Conservation (phyloP, 2,797 vertebrate genomes). For the Pipistrellus nathusii region DNA sequence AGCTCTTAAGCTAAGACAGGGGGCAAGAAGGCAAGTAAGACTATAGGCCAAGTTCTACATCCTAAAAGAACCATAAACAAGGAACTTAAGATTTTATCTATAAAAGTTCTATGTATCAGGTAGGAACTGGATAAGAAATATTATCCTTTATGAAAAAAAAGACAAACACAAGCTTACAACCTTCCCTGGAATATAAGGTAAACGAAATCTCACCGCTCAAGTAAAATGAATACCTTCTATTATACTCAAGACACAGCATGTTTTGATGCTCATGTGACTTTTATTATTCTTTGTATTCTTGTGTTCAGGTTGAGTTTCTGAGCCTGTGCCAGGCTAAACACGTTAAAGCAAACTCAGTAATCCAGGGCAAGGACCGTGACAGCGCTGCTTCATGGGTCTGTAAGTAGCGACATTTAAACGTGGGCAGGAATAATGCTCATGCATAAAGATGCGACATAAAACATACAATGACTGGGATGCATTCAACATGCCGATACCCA, state of each 20-base stretch:
- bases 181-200: neutral
- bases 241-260: neutral
- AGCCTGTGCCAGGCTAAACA: neutral
- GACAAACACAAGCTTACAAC: neutral
- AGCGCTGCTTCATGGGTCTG: neutral
- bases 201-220: neutral
- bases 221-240: slow-evolving; percentile 18
- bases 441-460: neutral
- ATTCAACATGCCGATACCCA: neutral
- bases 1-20: neutral
- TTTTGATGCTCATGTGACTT: slow-evolving; percentile 1
- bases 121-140: neutral
- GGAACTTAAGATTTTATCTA: neutral
- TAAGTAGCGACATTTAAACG: slow-evolving; percentile 25
- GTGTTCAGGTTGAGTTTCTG: neutral
- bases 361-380: neutral
- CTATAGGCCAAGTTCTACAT: neutral
- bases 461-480: neutral
- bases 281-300: neutral
- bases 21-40: neutral
- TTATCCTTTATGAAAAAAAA: neutral
- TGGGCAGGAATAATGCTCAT: neutral
- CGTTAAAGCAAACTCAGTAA: neutral
- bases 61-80: slow-evolving; percentile 1
- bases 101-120: neutral